Conservation (phyloP, 2,797 vertebrate genomes). For the Oreortyx pictus region DNA sequence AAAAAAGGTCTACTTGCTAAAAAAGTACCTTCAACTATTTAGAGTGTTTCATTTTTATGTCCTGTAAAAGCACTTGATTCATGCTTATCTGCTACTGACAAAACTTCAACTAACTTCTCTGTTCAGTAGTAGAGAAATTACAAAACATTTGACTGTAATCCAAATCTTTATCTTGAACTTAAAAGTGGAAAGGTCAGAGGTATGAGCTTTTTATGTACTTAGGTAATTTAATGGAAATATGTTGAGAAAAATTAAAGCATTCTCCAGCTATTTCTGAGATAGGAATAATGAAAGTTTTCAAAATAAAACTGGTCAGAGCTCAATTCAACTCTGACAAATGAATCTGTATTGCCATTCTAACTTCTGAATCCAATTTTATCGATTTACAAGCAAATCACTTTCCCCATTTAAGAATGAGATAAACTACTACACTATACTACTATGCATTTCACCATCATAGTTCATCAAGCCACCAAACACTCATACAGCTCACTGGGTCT, state of each 20-base stretch:
- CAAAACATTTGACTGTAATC: slow-evolving; percentile 24
- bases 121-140: slow-evolving; percentile 36
- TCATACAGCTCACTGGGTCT: fast-evolving
- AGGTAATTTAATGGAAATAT: slow-evolving; percentile 32
- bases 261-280: background rate
- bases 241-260: slow-evolving; percentile 2
- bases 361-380: background rate
- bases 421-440: too few relatives aligned
- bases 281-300: background rate
- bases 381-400: background rate
- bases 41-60: background rate
- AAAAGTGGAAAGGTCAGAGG: slow-evolving; percentile 24
- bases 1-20: background rate
- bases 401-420: background rate
- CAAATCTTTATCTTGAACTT: slow-evolving; percentile 40
- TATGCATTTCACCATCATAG: background rate
- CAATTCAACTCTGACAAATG: background rate
- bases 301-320: background rate
- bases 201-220: background rate
- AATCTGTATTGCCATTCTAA: background rate
- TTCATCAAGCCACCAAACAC: background rate
- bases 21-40: background rate
- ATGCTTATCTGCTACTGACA: slow-evolving; percentile 31
- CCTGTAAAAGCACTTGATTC: slow-evolving; percentile 2
- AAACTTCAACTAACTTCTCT: slow-evolving; percentile 40